phyloP scores from a whole-genome alignment of 1,140 invertebrate species.

The Lordiphosa stackelbergi region DNA sequence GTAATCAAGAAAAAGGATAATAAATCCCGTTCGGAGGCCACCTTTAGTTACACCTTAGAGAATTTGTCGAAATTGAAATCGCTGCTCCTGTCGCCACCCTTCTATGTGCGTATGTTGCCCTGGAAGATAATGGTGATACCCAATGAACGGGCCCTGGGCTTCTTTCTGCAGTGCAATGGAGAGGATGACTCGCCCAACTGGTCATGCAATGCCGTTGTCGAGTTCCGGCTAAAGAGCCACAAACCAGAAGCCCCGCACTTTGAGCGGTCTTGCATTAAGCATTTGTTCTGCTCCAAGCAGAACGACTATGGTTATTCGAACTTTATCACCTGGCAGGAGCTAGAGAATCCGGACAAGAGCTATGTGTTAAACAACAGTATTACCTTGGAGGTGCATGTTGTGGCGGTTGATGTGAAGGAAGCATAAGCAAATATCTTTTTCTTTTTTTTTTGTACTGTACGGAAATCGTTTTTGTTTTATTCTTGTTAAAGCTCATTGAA shows the following conservation, averaged over 20 bases:
- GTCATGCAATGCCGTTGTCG: slow-evolving; percentile 97
- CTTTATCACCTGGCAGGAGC: slow-evolving; percentile 84
- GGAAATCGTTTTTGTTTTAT: too few relatives aligned
- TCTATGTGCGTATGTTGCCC: slow-evolving; percentile 95
- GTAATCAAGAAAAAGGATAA: too few relatives aligned
- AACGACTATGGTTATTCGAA: slow-evolving; percentile 97
- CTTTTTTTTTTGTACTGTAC: too few relatives aligned
- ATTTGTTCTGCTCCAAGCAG: slow-evolving; percentile 87
- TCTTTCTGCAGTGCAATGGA: slow-evolving; percentile 95
- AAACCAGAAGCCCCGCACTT: slow-evolving; percentile 91
- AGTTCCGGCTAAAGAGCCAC: slow-evolving; percentile 90
- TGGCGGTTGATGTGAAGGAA: slow-evolving; percentile 96
- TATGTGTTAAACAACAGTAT: slow-evolving; percentile 97
- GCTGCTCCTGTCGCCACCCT: slow-evolving; percentile 89
- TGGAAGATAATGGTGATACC: slow-evolving; percentile 99
- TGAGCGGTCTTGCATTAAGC: slow-evolving; percentile 81
- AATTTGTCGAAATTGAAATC: slow-evolving; percentile 94
- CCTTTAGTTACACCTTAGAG: slow-evolving; percentile 91
- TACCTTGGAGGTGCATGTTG: slow-evolving; percentile 95
- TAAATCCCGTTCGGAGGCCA: slow-evolving; percentile 95
- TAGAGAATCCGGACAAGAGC: slow-evolving; percentile 95
- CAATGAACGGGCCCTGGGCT: slow-evolving; percentile 87
- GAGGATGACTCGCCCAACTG: slow-evolving; percentile 96
- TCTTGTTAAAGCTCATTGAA: too few relatives aligned
- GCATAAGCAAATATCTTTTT: too few relatives aligned